Evolutionary conservation across 1,140 invertebrate genomes (phyloP), one percentile per base, ranked within the genome.

Genomic region (Sesamia nonagrioides): DNA sequence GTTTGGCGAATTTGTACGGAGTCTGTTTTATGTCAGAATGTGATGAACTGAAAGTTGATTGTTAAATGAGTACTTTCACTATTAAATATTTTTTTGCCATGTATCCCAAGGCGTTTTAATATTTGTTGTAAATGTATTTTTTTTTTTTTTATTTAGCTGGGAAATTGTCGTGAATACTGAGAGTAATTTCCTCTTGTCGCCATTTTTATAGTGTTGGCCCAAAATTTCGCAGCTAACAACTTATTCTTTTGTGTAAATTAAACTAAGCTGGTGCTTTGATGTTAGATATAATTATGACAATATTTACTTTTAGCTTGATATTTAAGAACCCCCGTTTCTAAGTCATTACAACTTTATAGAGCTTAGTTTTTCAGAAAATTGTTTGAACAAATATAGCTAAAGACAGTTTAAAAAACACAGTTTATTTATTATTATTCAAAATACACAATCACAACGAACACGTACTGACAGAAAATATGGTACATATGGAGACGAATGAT

Each of bases 381-480:
- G 42, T 40, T 40, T 40, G 37, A 13, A 45, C 3, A 11, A 50
- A 50, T 50, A 50, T 50, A n/a, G 40, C 7, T 9, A 15, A 52
- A 11, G 56, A 45, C 6, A 37, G 15, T 42, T 42, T n/a, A 37
- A n/a, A 37, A 11, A 45, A 27, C 50, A 56, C 35, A 40, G 42
- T 42, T 6, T 45, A 11, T 11, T 17, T 74, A 35, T 74, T 50
- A 15, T 50, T 71, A 80, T 77, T 85, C 86, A 76, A 60, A 54
- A 66, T 89, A 89, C 89, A 91, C 91, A 91, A 84, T 88, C 82
- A 86, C 90, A 92, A 90, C 88, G 86, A 88, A 79, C 77, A 56
- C 54, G 48, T 80, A 76, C 61, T 76, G 83, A 89, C 87, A 85
- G 82, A 85, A 76, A 54, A 83, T 73, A 58, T 78, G 80, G 84